phyloP scores from a whole-genome alignment of 2,888 invertebrate species.

The Lasioglossum lativentre region DNA sequence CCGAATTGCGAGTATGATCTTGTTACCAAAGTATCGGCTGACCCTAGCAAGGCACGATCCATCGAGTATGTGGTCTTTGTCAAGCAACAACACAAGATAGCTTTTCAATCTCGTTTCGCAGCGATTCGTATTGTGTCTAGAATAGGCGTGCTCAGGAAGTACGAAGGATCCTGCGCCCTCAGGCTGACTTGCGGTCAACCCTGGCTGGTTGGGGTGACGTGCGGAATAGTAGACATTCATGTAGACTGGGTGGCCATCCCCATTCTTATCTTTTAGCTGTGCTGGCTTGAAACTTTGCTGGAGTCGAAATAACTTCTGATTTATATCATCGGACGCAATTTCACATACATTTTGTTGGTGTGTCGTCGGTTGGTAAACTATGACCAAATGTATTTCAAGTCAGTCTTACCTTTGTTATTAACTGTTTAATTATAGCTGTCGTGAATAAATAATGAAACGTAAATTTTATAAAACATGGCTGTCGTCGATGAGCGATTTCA shows the following conservation, averaged over 20 bases:
- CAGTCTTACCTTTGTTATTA: too few species aligned
- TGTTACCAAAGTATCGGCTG: background rate
- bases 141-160: background rate
- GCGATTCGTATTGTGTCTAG: constrained; percentile 4
- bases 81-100: background rate
- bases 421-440: too few species aligned
- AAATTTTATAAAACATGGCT: too few species aligned
- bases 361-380: background rate
- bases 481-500: too few species aligned
- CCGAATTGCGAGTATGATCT: background rate
- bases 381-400: too few species aligned
- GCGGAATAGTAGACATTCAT: background rate
- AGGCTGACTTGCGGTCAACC: background rate
- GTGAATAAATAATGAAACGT: too few species aligned
- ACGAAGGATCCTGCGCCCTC: background rate
- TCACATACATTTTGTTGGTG: background rate
- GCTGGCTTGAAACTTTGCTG: background rate
- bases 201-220: background rate
- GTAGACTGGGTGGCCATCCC: background rate
- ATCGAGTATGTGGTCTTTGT: background rate
- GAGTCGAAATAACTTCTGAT: constrained; percentile 1
- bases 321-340: background rate
- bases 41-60: background rate
- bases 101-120: background rate
- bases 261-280: constrained; percentile 6